Evolutionary conservation across 2,113 vertebrate genomes (phyloP).

Genomic region (Phyllostomus discolor): DNA sequence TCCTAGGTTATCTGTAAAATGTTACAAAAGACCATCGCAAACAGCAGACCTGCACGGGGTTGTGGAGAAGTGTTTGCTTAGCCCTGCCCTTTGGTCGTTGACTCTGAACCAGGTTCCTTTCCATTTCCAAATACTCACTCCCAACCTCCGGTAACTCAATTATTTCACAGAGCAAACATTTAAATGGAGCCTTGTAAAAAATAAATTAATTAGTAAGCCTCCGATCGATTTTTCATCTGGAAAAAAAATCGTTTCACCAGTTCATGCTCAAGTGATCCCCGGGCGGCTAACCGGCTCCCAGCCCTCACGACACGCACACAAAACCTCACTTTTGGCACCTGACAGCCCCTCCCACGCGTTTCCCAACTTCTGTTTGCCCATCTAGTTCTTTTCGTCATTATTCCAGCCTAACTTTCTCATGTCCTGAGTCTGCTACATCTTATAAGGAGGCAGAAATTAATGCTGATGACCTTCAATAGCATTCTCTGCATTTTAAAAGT

Average conservation of each 20-base stretch:
- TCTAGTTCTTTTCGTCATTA: background rate
- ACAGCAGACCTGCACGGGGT: background rate
- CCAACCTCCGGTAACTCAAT: background rate
- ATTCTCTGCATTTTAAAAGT: background rate
- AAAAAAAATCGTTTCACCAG: background rate
- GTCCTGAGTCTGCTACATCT: background rate
- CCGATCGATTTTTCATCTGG: background rate
- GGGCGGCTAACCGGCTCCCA: background rate
- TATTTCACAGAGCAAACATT: background rate
- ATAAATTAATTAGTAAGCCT: background rate
- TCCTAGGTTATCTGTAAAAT: background rate
- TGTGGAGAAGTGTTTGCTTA: background rate
- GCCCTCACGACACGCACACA: background rate
- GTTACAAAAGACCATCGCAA: background rate
- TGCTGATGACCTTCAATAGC: background rate
- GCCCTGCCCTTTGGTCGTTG: background rate
- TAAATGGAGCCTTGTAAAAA: background rate
- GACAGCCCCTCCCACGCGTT: background rate
- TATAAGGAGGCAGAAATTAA: background rate
- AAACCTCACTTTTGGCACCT: background rate
- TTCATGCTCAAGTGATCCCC: background rate
- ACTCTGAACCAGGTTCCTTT: background rate
- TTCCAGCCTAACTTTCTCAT: background rate
- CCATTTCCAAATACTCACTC: background rate
- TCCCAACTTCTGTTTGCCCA: background rate